phyloP scores from a whole-genome alignment of 2,888 invertebrate genomes.

The Mechanitis messenoides region DNA sequence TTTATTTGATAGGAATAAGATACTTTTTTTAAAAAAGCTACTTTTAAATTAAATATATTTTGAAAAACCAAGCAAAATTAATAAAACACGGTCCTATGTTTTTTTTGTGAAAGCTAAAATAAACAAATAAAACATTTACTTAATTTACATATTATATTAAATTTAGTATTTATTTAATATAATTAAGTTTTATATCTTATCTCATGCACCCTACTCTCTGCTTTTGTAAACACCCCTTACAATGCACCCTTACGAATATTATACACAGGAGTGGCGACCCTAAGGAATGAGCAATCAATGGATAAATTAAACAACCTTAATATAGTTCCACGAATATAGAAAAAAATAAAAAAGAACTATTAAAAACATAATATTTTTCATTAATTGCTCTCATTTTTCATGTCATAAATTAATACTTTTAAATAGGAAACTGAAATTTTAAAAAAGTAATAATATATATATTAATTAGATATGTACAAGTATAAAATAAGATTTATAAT shows the following conservation, averaged over 20 bases:
- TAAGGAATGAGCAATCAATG: conserved; percentile 72
- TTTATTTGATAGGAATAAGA: too few relatives aligned
- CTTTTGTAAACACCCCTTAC: conserved; percentile 46
- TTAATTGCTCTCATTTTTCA: neutral
- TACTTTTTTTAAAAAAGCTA: too few relatives aligned
- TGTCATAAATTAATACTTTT: too few relatives aligned
- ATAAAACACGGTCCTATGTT: too few relatives aligned
- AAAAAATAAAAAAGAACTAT: conserved; percentile 26
- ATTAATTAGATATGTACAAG: too few relatives aligned
- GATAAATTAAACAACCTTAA: conserved; percentile 68
- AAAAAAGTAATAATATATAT: too few relatives aligned
- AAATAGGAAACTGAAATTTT: too few relatives aligned
- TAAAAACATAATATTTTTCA: conserved; percentile 12
- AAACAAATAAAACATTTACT: too few relatives aligned
- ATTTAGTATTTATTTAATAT: conserved; percentile 34
- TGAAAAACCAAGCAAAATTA: too few relatives aligned
- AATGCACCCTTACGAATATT: conserved; percentile 49
- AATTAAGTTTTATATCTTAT: conserved; percentile 48
- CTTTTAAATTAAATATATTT: too few relatives aligned
- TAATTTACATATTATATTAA: conserved; percentile 1
- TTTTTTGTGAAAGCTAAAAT: too few relatives aligned
- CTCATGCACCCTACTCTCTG: conserved; percentile 58
- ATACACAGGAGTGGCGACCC: conserved; percentile 48
- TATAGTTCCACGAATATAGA: conserved; percentile 25
- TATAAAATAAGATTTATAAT: neutral